phyloP scores from a whole-genome alignment of 2,888 invertebrate genomes.

The Drosophila macrospina region DNA sequence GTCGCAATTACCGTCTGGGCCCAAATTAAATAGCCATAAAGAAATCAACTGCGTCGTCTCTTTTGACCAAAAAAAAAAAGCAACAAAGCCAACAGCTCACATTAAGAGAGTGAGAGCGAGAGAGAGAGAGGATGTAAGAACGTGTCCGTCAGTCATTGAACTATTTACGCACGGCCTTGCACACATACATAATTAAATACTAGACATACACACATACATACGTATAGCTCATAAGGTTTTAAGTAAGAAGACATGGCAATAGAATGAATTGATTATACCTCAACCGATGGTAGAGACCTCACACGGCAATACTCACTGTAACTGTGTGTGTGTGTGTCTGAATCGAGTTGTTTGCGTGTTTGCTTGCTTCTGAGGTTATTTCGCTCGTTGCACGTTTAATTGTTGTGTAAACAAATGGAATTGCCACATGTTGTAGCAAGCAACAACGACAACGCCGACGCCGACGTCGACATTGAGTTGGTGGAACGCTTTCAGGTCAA shows the following conservation, averaged over 20 bases:
- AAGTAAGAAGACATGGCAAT: conserved; percentile 39
- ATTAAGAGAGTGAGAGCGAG: conserved; percentile 12
- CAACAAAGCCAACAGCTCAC: conserved; percentile 9
- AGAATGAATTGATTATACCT: conserved; percentile 27
- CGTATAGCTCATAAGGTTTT: conserved; percentile 5
- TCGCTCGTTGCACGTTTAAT: conserved; percentile 59
- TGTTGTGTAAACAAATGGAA: conserved; percentile 71
- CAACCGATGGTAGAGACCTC: background rate
- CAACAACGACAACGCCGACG: conserved; percentile 1
- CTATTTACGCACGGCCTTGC: conserved; percentile 76
- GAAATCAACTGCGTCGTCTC: conserved; percentile 47
- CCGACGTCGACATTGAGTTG: conserved; percentile 43
- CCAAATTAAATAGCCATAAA: conserved; percentile 44
- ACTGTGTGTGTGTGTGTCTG: conserved; percentile 17
- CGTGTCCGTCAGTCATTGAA: conserved; percentile 72
- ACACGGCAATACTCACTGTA: conserved; percentile 12
- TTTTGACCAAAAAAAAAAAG: conserved; percentile 32
- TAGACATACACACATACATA: conserved; percentile 23
- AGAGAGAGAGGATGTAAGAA: conserved; percentile 32
- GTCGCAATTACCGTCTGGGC: conserved; percentile 33
- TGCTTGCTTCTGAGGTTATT: conserved; percentile 36
- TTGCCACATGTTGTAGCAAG: conserved; percentile 61
- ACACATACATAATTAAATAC: conserved; percentile 24
- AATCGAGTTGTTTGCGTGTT: conserved; percentile 20
- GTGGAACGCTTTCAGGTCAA: conserved; percentile 28